Evolutionary conservation across 2,113 vertebrate genomes (phyloP).

Genomic region (Motacilla alba): DNA sequence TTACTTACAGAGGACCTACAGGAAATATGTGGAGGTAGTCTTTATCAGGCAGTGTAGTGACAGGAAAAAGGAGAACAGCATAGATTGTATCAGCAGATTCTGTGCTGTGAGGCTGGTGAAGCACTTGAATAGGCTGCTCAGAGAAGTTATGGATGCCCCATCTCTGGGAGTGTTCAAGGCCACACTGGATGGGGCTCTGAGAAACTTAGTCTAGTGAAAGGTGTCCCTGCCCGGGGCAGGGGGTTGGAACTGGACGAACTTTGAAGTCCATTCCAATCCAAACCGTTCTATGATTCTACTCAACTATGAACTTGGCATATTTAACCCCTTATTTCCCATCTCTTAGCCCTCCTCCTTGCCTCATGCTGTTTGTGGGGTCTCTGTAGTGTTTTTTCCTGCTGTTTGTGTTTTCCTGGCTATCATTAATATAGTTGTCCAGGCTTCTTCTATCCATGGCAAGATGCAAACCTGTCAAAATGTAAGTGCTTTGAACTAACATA

Average conservation of each 20-base stretch:
- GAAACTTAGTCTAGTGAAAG: not conserved
- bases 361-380: not conserved
- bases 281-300: not conserved
- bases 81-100: fast-evolving
- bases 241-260: not conserved
- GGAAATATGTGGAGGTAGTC: not conserved
- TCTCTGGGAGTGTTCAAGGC: not conserved
- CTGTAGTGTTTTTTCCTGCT: not conserved
- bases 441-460: not conserved
- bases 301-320: not conserved
- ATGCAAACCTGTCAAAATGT: not conserved
- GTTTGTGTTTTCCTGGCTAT: not conserved
- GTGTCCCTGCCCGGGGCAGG: not conserved
- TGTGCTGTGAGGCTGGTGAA: not conserved
- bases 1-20: not conserved
- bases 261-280: not conserved
- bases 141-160: fast-evolving
- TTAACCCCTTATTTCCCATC: not conserved
- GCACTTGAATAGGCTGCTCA: not conserved
- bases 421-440: not conserved
- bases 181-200: not conserved
- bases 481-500: not conserved
- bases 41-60: not conserved
- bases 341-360: not conserved
- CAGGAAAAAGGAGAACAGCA: not conserved